Conservation (phyloP, 2,113 vertebrate species). For the Aldabrachelys gigantea region DNA sequence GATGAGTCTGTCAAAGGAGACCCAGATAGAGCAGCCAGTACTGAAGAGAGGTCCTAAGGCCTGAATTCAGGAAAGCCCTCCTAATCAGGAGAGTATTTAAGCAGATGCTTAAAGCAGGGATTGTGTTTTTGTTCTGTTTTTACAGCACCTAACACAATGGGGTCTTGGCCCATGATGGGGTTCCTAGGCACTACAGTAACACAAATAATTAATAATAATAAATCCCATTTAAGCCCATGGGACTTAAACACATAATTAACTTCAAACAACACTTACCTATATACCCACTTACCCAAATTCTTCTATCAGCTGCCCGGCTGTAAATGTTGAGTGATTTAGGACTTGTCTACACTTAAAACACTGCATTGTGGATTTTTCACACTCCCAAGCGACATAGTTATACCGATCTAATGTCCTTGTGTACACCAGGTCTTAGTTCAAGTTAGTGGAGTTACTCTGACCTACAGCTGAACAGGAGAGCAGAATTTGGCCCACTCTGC, state of each 20-base stretch:
- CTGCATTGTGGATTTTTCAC: neutral
- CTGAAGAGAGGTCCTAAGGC: neutral
- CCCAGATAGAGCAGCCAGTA: neutral
- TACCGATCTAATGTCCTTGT: neutral
- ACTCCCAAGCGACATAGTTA: neutral
- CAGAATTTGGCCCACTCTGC: neutral
- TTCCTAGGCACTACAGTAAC: neutral
- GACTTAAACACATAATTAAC: neutral
- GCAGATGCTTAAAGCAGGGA: neutral
- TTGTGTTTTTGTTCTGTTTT: neutral
- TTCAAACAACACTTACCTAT: neutral
- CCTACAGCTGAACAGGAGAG: neutral
- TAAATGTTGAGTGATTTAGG: neutral
- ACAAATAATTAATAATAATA: neutral
- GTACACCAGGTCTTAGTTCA: neutral
- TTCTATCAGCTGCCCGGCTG: neutral
- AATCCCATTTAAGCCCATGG: neutral
- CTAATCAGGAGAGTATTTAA: neutral
- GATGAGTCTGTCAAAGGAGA: neutral
- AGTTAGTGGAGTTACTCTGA: neutral
- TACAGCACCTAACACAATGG: neutral
- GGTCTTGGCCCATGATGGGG: neutral
- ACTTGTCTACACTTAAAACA: neutral
- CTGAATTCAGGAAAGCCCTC: neutral
- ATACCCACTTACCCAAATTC: neutral